These are phyloP conservation scores for Heteromyza rotundicornis DNA, from an alignment of 2,888 invertebrate species.

Conservation along the genomic window DNA sequence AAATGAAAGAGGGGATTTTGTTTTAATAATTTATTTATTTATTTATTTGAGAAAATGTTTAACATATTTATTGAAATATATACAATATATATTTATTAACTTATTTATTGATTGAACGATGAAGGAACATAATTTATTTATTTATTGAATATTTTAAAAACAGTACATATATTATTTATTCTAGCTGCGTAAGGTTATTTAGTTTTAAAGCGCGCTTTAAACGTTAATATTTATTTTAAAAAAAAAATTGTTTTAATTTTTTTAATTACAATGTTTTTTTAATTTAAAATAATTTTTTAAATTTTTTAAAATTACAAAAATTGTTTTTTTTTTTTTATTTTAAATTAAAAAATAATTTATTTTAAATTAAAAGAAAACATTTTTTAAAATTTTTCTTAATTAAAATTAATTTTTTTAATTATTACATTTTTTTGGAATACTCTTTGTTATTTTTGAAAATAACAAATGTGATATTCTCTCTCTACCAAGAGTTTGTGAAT, in stretches of 20 bases:
- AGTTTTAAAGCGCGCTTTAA: neutral
- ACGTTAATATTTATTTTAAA: neutral
- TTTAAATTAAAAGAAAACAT: no score
- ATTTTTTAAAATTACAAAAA: neutral
- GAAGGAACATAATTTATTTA: slow-evolving; percentile 30
- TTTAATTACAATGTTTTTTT: neutral
- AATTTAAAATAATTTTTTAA: neutral
- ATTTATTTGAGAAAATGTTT: slow-evolving; percentile 23
- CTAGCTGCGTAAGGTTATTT: neutral
- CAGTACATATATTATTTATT: slow-evolving; percentile 7
- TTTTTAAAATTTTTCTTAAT: neutral
- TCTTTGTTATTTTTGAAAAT: neutral
- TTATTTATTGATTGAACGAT: slow-evolving; percentile 12
- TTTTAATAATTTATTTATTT: slow-evolving; percentile 31
- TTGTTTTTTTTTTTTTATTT: neutral
- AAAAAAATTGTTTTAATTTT: no score
- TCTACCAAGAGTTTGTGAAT: neutral
- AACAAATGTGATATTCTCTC: neutral
- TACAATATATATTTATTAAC: slow-evolving; percentile 13
- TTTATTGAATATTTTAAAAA: slow-evolving; percentile 34
- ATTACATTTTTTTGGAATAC: neutral
- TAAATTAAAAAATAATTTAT: no score
- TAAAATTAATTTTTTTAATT: neutral
- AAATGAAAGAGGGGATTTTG: slow-evolving; percentile 23
- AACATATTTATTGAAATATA: slow-evolving; percentile 8